Percentiles rank a stretch among this genome's conserved stretches.
Evolutionary conservation across 2,113 vertebrate species (phyloP).

Genomic region (Merops nubicus): DNA sequence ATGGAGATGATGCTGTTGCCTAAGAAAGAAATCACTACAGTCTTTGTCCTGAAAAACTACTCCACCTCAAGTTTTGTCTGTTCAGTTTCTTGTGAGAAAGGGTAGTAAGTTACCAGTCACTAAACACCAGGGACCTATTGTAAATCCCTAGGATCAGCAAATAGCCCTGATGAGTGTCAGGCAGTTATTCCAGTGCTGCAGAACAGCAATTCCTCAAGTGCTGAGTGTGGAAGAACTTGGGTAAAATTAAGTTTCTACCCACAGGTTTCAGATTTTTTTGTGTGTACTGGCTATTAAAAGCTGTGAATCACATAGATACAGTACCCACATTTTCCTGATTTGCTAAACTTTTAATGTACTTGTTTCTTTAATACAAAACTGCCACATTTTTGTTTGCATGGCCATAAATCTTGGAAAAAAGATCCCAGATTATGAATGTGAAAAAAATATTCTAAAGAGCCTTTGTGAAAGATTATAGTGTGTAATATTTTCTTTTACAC

Average conservation of each 20-base stretch:
- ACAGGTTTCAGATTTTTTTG: neutral
- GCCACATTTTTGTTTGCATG: neutral
- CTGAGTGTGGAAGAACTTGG: neutral
- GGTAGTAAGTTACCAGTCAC: neutral
- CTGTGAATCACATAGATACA: neutral
- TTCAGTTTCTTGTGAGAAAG: neutral
- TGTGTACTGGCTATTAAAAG: neutral
- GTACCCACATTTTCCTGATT: neutral
- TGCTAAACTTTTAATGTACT: neutral
- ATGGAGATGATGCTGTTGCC: neutral
- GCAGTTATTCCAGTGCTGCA: neutral
- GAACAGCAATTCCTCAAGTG: neutral
- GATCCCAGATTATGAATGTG: neutral
- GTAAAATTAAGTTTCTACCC: neutral
- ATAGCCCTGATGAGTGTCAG: neutral
- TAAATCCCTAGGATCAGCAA: slow-evolving; percentile 28
- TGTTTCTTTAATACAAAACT: neutral
- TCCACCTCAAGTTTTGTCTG: neutral
- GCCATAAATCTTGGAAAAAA: neutral
- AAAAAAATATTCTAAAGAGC: neutral
- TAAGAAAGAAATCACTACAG: neutral
- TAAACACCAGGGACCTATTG: slow-evolving; percentile 24
- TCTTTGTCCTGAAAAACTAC: neutral
- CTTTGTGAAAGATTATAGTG: neutral
- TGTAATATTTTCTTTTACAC: neutral